A percentile compares a stretch with the other conserved stretches of the same genome.
Evolutionary conservation across 2,888 invertebrate species (phyloP).

Genomic region (Rhopalosiphum nymphaeae): DNA sequence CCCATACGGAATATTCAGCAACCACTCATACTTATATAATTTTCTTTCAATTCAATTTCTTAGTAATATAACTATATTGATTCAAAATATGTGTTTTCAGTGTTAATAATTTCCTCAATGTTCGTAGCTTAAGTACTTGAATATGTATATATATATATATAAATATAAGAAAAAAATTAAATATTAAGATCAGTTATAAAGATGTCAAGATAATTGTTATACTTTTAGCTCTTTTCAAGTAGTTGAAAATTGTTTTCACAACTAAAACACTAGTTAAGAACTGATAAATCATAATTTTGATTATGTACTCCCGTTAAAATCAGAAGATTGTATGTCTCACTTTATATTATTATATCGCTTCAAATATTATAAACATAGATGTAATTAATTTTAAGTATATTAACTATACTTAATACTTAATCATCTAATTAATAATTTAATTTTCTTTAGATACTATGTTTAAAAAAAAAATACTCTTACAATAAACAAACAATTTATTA

Average conservation of each 20-base stretch:
- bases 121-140: neutral
- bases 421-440: neutral
- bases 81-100: neutral
- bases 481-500: neutral
- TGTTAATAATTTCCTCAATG: neutral
- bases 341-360: neutral
- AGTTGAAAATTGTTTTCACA: neutral
- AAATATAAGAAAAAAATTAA: neutral
- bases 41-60: conserved; percentile 3
- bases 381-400: neutral
- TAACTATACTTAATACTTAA: neutral
- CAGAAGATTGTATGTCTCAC: neutral
- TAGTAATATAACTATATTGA: neutral
- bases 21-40: neutral
- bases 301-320: neutral
- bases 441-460: neutral
- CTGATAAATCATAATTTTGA: neutral
- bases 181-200: neutral
- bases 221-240: neutral
- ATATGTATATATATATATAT: too few relatives aligned
- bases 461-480: neutral
- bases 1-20: neutral
- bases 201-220: neutral
- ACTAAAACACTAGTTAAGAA: neutral
- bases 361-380: neutral